These are phyloP conservation scores for Pangasius djambal DNA, from an alignment of 2,797 vertebrate species.

Conservation along the genomic window DNA sequence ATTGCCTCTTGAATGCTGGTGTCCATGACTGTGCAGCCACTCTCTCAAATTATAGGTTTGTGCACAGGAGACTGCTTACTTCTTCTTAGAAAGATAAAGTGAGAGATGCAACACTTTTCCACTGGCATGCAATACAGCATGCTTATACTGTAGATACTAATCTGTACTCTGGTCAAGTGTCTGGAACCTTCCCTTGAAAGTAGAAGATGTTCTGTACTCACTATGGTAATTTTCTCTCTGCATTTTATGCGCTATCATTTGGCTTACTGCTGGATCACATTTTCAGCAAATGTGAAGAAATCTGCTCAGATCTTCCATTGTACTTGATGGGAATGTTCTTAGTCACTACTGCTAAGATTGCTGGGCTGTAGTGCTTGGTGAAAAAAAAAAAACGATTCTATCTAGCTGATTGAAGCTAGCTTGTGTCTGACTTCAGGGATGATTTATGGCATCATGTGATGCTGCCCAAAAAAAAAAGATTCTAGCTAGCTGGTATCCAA, in stretches of 20 bases:
- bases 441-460: neutral
- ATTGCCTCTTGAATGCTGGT: constrained; percentile 20
- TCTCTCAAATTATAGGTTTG: constrained; percentile 54
- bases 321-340: neutral
- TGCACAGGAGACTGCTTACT: neutral
- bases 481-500: no score
- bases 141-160: neutral
- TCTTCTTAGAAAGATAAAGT: neutral
- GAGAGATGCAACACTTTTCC: neutral
- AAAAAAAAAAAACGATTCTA: neutral
- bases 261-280: no score
- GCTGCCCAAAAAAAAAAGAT: no score
- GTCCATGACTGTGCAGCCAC: constrained; percentile 43
- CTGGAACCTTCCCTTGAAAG: neutral
- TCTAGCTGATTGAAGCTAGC: neutral
- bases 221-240: neutral
- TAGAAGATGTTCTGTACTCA: neutral
- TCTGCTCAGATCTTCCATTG: neutral
- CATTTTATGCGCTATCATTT: neutral
- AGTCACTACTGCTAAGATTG: neutral
- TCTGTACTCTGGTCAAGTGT: neutral
- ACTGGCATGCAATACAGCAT: neutral
- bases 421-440: neutral
- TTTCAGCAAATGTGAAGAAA: neutral
- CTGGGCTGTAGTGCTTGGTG: neutral